Percentiles rank a stretch among this genome's conserved stretches.
Conservation (phyloP, 1,140 invertebrate genomes). For the Leptoteleia sp. region DNA sequence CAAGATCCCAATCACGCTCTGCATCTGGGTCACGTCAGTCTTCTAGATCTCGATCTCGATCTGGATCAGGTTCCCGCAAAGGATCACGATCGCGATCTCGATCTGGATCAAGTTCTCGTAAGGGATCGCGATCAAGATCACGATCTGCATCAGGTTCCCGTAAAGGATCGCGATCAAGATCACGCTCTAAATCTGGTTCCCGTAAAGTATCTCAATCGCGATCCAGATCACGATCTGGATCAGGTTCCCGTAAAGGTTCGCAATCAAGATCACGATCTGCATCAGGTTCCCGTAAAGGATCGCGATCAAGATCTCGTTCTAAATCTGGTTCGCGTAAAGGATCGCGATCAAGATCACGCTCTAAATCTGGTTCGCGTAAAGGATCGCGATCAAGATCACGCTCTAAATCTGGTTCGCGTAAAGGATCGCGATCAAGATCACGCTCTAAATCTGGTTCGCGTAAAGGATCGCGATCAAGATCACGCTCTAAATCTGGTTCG, state of each 20-base stretch:
- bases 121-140: constrained; percentile 52
- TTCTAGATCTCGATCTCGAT: background rate
- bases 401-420: constrained; percentile 65
- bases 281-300: constrained; percentile 33
- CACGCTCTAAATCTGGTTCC: constrained; percentile 50
- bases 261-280: constrained; percentile 52
- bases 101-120: constrained; percentile 66
- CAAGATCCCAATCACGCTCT: constrained; percentile 55
- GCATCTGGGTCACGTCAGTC: constrained; percentile 40
- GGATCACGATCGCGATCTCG: constrained; percentile 59
- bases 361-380: background rate
- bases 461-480: constrained; percentile 51
- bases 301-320: too few relatives aligned
- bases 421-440: constrained; percentile 53
- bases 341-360: background rate
- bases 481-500: constrained; percentile 56
- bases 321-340: constrained; percentile 43
- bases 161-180: constrained; percentile 51
- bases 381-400: constrained; percentile 60
- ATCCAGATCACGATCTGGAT: constrained; percentile 36
- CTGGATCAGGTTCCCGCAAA: background rate
- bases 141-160: constrained; percentile 53
- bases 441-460: constrained; percentile 52
- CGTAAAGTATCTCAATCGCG: constrained; percentile 58
- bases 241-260: constrained; percentile 54